A percentile compares a stretch with the other conserved stretches of the same genome.
phyloP scores from a whole-genome alignment of 2,113 vertebrate species.

The Pangasianodon hypophthalmus region DNA sequence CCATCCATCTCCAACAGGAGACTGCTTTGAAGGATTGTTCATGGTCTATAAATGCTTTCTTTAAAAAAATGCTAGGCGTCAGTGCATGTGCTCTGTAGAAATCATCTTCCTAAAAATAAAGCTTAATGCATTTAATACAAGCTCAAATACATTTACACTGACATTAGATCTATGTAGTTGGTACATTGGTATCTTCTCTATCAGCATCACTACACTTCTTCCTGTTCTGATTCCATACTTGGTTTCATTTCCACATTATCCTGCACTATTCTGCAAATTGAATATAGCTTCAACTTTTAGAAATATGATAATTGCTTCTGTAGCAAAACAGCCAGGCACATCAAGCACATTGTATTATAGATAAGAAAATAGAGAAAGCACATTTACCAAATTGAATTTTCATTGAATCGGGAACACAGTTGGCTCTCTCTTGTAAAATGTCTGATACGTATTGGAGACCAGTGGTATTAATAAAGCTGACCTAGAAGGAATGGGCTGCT shows the following conservation, averaged over 20 bases:
- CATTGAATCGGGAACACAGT: slow-evolving; percentile 48
- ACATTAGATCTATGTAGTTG: neutral
- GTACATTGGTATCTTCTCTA: neutral
- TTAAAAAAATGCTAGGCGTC: too few relatives aligned
- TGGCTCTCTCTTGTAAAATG: slow-evolving; percentile 48
- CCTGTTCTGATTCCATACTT: neutral
- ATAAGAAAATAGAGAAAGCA: slow-evolving; percentile 57
- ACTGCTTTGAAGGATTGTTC: too few relatives aligned
- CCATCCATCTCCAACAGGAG: too few relatives aligned
- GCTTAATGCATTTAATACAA: too few relatives aligned
- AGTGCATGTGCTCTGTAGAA: too few relatives aligned
- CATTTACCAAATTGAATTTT: slow-evolving; percentile 57
- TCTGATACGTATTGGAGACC: slow-evolving; percentile 35
- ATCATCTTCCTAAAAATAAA: too few relatives aligned
- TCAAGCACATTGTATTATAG: slow-evolving; percentile 32
- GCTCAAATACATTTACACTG: too few relatives aligned
- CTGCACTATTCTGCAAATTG: slow-evolving; percentile 39
- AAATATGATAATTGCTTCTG: slow-evolving; percentile 53
- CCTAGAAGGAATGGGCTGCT: slow-evolving; percentile 16
- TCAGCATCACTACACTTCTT: neutral
- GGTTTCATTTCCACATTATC: neutral
- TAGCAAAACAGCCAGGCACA: slow-evolving; percentile 3
- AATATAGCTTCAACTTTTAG: slow-evolving; percentile 46
- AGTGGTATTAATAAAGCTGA: slow-evolving; percentile 32
- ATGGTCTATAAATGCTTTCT: too few relatives aligned